phyloP scores from a whole-genome alignment of 2,797 vertebrate genomes.

The Aotus griseimembra region DNA sequence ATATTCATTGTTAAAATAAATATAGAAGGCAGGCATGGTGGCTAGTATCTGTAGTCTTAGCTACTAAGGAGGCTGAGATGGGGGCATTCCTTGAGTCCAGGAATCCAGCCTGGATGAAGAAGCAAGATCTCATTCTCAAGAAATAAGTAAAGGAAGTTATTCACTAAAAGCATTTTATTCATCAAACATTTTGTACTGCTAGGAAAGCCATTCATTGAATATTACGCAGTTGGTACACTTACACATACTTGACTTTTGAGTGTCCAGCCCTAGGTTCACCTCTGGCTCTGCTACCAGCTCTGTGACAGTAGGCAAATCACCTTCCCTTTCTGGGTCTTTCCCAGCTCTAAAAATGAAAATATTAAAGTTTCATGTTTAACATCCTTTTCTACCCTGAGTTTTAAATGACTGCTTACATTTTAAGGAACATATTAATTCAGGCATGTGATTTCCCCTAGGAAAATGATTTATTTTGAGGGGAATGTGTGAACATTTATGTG shows the following conservation, averaged over 20 bases:
- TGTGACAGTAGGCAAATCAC: background rate
- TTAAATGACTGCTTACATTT: background rate
- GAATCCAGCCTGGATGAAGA: background rate
- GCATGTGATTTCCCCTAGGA: background rate
- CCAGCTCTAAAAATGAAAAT: background rate
- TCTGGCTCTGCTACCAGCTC: background rate
- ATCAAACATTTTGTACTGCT: background rate
- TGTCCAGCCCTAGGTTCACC: background rate
- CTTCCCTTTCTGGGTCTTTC: background rate
- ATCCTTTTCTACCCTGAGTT: background rate
- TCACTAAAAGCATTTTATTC: fast-evolving
- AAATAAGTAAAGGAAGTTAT: background rate
- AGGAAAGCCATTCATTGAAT: background rate
- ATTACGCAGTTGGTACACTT: background rate
- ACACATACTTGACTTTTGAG: background rate
- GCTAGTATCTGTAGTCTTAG: background rate
- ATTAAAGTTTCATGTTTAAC: background rate
- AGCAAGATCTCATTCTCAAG: background rate
- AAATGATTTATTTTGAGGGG: background rate
- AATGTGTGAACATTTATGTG: background rate
- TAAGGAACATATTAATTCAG: background rate
- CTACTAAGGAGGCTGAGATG: background rate
- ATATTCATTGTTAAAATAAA: background rate
- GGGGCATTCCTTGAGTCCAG: background rate
- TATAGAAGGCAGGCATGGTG: background rate